Conservation (phyloP, 2,888 invertebrate species). For the Crematogaster levior region DNA sequence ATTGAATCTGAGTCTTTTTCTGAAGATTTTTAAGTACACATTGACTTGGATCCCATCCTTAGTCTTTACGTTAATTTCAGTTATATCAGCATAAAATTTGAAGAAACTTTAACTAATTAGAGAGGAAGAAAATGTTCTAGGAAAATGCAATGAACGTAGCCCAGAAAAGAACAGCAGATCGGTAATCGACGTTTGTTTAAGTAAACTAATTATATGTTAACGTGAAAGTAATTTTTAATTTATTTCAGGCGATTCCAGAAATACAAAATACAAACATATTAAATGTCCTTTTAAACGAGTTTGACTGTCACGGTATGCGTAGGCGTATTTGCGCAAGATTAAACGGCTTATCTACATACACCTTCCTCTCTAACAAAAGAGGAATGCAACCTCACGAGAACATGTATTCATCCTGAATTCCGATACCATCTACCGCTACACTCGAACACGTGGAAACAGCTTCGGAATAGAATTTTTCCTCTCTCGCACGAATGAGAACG, state of each 20-base stretch:
- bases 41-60: too few species aligned
- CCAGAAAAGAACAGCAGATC: neutral
- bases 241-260: conserved; percentile 4
- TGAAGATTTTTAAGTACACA: too few species aligned
- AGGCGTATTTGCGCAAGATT: conserved; percentile 9
- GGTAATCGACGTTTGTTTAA: neutral
- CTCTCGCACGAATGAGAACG: neutral
- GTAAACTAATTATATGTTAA: neutral
- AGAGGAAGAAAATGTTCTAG: neutral
- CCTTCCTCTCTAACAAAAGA: neutral
- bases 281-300: conserved; percentile 17
- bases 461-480: conserved; percentile 6
- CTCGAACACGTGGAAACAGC: neutral
- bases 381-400: conserved; percentile 4
- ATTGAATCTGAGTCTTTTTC: too few species aligned
- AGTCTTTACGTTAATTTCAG: neutral
- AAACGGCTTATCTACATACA: conserved; percentile 1
- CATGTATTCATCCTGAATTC: neutral
- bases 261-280: conserved; percentile 18
- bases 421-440: neutral
- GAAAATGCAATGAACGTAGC: neutral
- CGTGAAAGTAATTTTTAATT: neutral
- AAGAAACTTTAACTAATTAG: neutral
- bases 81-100: neutral
- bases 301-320: neutral